Evolutionary conservation across 37 sponge, comb jelly and placozoan genomes (phyloP).

Genomic region (Amphimedon queenslandica): DNA sequence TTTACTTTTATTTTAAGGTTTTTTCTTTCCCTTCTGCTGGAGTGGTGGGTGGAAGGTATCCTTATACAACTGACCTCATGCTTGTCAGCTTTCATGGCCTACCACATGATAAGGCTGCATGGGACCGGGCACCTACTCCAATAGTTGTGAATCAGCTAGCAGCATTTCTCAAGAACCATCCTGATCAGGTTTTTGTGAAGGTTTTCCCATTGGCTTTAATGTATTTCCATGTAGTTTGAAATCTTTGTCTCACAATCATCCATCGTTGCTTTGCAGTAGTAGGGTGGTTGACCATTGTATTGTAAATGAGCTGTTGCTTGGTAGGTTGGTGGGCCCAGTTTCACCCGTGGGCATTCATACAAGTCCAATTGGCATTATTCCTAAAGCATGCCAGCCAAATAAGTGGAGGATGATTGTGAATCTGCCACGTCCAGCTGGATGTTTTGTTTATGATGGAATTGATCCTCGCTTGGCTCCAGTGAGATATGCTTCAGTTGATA

Average conservation of each 20-base stretch:
- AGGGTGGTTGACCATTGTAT: background rate
- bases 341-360: background rate
- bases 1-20: too few relatives aligned
- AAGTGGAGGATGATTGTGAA: conserved; percentile 17
- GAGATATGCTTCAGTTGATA: background rate
- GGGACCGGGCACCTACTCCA: background rate
- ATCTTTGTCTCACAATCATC: background rate
- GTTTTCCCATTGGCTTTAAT: too few relatives aligned
- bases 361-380: background rate
- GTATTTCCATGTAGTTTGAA: background rate
- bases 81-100: too few relatives aligned
- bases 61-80: too few relatives aligned
- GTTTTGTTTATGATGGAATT: conserved; percentile 13
- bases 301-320: background rate
- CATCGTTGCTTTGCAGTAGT: background rate
- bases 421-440: background rate
- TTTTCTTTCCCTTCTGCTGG: too few relatives aligned
- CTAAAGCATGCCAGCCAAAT: background rate
- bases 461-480: background rate
- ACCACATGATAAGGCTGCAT: too few relatives aligned
- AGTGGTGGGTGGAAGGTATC: too few relatives aligned
- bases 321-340: conserved; percentile 12
- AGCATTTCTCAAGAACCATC: background rate
- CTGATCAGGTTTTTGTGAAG: background rate
- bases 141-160: background rate